A percentile compares a stretch with the other conserved stretches of the same genome.
Conservation (phyloP, 2,888 invertebrate genomes). For the Dugesia japonica region DNA sequence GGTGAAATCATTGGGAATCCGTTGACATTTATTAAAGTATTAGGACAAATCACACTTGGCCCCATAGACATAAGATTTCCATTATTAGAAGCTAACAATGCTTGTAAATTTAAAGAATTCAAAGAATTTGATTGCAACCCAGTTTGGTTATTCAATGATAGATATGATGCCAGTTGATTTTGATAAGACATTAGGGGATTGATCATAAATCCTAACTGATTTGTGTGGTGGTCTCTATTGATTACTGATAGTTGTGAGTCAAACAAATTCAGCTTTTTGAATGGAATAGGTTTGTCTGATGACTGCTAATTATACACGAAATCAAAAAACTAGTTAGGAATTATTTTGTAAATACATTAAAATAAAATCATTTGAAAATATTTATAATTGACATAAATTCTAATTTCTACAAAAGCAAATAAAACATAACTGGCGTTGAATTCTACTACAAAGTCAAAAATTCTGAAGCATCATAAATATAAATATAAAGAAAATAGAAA, state of each 20-base stretch:
- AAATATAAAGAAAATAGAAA: conserved; percentile 9
- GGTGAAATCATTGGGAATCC: conserved; percentile 6
- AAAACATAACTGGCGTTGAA: neutral
- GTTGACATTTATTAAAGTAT: neutral
- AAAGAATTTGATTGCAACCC: neutral
- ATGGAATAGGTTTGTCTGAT: neutral
- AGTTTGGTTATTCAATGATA: neutral
- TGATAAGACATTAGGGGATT: neutral
- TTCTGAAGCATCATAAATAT: neutral
- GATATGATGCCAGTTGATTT: neutral
- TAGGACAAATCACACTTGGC: neutral
- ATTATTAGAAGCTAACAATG: neutral
- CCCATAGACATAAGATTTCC: neutral
- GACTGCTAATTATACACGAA: neutral
- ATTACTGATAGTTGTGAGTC: neutral
- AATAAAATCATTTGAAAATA: neutral
- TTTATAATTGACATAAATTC: neutral
- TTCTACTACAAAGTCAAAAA: conserved; percentile 13
- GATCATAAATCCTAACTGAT: neutral
- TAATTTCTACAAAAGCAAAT: conserved; percentile 13
- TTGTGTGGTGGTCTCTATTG: neutral
- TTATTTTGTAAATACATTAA: no score
- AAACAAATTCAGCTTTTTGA: neutral
- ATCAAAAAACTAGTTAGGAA: no score
- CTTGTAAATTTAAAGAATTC: neutral